Conservation (phyloP, 2,888 invertebrate species). For the Antheraea yamamai region DNA sequence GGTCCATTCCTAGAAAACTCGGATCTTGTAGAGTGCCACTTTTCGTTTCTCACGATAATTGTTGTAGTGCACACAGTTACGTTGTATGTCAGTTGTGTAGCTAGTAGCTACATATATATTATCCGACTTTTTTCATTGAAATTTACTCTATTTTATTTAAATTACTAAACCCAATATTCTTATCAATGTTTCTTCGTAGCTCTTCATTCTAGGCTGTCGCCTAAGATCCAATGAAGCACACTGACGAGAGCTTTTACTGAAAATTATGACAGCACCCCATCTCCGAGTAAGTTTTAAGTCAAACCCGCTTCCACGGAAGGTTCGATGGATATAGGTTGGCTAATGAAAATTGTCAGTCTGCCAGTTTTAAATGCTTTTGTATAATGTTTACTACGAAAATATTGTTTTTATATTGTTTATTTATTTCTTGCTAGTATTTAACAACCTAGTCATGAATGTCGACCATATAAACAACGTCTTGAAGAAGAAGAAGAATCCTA, state of each 20-base stretch:
- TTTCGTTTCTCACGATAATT: too few relatives aligned
- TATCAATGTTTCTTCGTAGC: constrained; percentile 31
- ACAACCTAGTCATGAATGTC: background rate
- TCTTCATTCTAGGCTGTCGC: constrained; percentile 45
- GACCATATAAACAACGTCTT: too few relatives aligned
- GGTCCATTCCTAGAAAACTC: too few relatives aligned
- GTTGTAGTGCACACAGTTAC: too few relatives aligned
- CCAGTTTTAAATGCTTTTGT: background rate
- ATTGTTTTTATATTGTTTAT: background rate
- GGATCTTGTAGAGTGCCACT: too few relatives aligned
- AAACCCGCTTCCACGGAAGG: constrained; percentile 32
- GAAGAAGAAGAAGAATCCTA: too few relatives aligned
- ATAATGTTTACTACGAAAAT: background rate
- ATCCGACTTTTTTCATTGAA: background rate
- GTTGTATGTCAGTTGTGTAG: too few relatives aligned
- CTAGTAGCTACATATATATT: too few relatives aligned
- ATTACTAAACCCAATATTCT: background rate
- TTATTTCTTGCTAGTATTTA: background rate
- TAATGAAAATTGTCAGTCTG: constrained; percentile 3
- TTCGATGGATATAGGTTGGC: constrained; percentile 2
- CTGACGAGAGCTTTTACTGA: constrained; percentile 62
- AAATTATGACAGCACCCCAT: constrained; percentile 58
- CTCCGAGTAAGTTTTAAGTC: constrained; percentile 49
- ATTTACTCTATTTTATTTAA: background rate
- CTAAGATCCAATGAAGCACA: constrained; percentile 52